Conservation (phyloP, 2,797 vertebrate species). For the Parauchenoglanis ngamensis region DNA sequence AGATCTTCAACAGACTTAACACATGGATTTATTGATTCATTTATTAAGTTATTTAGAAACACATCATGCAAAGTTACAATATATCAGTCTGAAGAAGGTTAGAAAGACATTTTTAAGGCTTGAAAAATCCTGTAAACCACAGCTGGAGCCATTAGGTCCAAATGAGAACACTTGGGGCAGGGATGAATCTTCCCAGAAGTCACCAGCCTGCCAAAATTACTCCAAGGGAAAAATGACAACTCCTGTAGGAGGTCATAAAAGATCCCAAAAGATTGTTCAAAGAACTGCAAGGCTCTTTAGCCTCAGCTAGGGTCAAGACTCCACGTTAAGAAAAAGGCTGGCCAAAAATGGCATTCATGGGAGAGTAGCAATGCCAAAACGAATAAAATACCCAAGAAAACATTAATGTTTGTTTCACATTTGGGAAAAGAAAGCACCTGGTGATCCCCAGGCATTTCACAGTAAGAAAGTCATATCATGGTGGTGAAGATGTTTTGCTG, state of each 20-base stretch:
- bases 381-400: not conserved
- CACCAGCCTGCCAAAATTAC: not conserved
- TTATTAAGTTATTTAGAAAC: not conserved
- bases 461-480: slow-evolving; percentile 3
- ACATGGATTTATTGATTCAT: not conserved
- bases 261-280: not conserved
- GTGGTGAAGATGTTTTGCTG: not conserved
- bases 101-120: not conserved
- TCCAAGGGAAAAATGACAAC: not conserved
- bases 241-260: not conserved
- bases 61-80: not conserved
- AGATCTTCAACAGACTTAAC: not conserved
- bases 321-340: not conserved
- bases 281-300: not conserved
- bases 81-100: not conserved
- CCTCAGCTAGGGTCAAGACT: not conserved
- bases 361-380: not conserved
- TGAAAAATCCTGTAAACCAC: not conserved
- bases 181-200: not conserved
- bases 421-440: not conserved
- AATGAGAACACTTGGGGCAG: not conserved
- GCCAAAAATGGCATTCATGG: not conserved
- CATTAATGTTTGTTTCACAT: not conserved
- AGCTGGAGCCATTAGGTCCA: not conserved
- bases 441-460: not conserved